phyloP scores from a whole-genome alignment of 1,140 invertebrate species.

The Stegodyphus dumicola region DNA sequence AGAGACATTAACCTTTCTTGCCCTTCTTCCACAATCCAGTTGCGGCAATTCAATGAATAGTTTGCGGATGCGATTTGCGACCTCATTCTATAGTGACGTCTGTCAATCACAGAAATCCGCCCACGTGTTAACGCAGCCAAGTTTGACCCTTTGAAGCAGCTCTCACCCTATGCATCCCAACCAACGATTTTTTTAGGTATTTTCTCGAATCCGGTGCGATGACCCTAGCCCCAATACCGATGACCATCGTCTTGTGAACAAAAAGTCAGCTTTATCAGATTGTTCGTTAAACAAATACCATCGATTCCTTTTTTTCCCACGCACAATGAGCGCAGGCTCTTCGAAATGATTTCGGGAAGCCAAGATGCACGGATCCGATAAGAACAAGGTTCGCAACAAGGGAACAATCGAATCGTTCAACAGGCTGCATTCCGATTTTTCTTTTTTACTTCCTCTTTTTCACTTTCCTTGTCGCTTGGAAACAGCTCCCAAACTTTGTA shows the following conservation, averaged over 20 bases:
- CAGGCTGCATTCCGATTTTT: slow-evolving; percentile 12
- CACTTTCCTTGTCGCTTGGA: no score
- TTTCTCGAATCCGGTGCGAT: not conserved
- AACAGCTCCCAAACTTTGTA: no score
- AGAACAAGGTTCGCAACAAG: not conserved
- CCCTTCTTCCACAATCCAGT: no score
- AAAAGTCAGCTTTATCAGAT: slow-evolving; percentile 28
- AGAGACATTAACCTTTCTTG: no score
- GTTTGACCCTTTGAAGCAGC: no score
- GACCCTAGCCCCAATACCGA: slow-evolving; percentile 2
- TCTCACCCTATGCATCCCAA: no score
- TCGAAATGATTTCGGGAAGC: not conserved
- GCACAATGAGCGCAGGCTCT: slow-evolving; percentile 21
- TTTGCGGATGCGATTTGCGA: no score
- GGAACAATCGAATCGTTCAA: slow-evolving; percentile 43
- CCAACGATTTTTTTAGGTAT: no score
- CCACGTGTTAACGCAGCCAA: no score
- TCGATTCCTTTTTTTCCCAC: slow-evolving; percentile 49
- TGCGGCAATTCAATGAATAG: no score
- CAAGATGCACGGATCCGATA: slow-evolving; percentile 30
- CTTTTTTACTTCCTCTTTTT: not conserved
- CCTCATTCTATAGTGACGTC: no score
- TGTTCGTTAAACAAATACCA: slow-evolving; percentile 48
- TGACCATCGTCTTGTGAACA: slow-evolving; percentile 8
- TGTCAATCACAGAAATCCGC: no score